Base-by-base conservation (phyloP, 1,140 invertebrate genomes). In the Liolophura sinensis region DNA sequence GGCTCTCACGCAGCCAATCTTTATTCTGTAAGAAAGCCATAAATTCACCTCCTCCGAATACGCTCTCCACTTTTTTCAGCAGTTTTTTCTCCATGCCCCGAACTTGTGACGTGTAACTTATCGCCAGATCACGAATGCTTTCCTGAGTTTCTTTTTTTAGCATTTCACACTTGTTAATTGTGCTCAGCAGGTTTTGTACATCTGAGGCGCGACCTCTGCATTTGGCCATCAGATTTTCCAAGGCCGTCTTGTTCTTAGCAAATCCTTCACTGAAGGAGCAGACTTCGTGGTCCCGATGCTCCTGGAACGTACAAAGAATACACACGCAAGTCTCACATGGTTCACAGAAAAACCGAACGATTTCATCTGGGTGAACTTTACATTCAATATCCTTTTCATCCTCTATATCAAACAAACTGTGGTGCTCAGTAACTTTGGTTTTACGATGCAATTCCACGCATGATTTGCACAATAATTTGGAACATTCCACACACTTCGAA, bases 321-420 rank as follows among this genome's bases (percentile, higher is more conserved):
- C 83, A 84, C 18, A 84, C 75, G 60, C 82, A 83, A 20, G 69
- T 73, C 52, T 84, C 79, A 62, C 84, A 85, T 15, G 81, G 79
- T 65, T 84, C 82, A 65, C 84, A 85, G 71, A 81, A 85, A 69
- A 82, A 85, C 1, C 82, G 70, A 14, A 85, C 78, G 15, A 74
- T 75, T 65, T 85, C 84, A 20, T 80, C 81, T 0, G 73, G 72
- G 65, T 85, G 84, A 9, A 68, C 74, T 67, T 83, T 83, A 60
- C 84, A 85, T 58, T 81, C 75, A 18, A 84, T 80, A 58, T 83
- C 79, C 63, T 84, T 84, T 69, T 85, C 81, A 0, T 78, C 80
- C 59, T 84, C 78, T 11, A 85, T 62, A 60, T 85, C 83, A 70
- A 82, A 84, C 20, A 85, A 63, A 50, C 73, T 80, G 69, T 85